phyloP scores from a whole-genome alignment of 35 echinoderm and acorn worm species.

The Ptychodera flava region DNA sequence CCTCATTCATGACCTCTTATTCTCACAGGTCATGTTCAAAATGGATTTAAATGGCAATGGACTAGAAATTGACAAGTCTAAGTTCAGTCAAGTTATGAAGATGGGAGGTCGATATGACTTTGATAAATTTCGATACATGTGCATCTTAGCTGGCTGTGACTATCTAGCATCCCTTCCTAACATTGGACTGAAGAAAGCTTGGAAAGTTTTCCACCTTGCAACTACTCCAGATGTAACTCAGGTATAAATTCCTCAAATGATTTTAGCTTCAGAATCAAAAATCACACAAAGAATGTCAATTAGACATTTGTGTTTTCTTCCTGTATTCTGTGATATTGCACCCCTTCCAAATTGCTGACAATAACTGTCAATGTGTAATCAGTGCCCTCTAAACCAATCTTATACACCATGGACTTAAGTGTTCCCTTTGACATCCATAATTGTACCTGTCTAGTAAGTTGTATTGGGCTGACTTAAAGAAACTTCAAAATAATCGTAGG shows the following conservation, averaged over 20 bases:
- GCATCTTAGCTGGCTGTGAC: slow-evolving; percentile 83
- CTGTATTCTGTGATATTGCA: no score
- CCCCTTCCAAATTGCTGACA: no score
- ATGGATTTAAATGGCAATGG: slow-evolving; percentile 75
- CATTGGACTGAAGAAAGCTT: slow-evolving; percentile 80
- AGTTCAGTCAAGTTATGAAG: slow-evolving; percentile 67
- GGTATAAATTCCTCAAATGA: slow-evolving; percentile 24
- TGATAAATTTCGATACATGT: slow-evolving; percentile 99
- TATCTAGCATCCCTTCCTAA: slow-evolving; percentile 79
- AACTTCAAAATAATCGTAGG: no score
- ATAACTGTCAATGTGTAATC: no score
- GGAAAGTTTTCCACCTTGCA: slow-evolving; percentile 63
- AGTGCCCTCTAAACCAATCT: no score
- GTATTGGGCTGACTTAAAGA: no score
- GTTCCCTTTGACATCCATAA: no score
- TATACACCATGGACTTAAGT: no score
- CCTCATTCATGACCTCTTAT: no score
- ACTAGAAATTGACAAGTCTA: slow-evolving; percentile 58
- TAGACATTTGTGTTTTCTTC: no score
- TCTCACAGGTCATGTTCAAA: slow-evolving; percentile 71
- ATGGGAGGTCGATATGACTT: slow-evolving; percentile 52
- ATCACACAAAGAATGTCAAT: no score
- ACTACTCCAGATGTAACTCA: slow-evolving; percentile 68
- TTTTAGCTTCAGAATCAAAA: not conserved
- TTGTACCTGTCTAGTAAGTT: no score